Conservation (phyloP, 2,888 invertebrate genomes). For the Sinhomidia bicolor region DNA sequence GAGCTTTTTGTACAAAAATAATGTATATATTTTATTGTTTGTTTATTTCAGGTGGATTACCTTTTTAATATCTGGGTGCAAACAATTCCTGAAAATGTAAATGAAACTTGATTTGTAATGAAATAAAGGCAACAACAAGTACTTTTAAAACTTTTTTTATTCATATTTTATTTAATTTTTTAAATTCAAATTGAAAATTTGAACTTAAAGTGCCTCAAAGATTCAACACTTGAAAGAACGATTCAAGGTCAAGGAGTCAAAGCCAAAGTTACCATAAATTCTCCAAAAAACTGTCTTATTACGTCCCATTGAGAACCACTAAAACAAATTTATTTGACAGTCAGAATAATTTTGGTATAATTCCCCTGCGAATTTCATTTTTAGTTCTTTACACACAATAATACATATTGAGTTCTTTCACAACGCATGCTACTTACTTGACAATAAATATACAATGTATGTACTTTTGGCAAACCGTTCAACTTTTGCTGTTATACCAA, state of each 20-base stretch:
- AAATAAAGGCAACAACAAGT: no score
- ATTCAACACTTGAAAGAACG: no score
- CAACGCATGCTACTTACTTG: background rate
- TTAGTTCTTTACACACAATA: background rate
- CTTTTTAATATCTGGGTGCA: no score
- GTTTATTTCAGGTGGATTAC: no score
- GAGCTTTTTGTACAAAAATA: no score
- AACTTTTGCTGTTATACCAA: background rate
- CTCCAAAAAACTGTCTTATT: background rate
- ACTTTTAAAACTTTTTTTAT: no score
- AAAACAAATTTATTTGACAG: constrained; percentile 10
- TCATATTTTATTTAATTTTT: no score
- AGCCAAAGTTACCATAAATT: background rate
- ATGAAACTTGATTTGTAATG: no score
- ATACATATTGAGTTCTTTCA: background rate
- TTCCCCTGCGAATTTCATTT: background rate
- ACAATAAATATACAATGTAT: background rate
- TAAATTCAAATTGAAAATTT: no score
- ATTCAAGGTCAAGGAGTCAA: background rate
- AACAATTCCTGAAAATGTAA: no score
- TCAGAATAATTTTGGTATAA: background rate
- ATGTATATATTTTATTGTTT: no score
- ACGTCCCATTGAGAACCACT: background rate
- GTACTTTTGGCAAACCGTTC: background rate
- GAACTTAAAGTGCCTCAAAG: no score